Conservation (phyloP, 2,888 invertebrate genomes). For the Oxyscelio sp. region DNA sequence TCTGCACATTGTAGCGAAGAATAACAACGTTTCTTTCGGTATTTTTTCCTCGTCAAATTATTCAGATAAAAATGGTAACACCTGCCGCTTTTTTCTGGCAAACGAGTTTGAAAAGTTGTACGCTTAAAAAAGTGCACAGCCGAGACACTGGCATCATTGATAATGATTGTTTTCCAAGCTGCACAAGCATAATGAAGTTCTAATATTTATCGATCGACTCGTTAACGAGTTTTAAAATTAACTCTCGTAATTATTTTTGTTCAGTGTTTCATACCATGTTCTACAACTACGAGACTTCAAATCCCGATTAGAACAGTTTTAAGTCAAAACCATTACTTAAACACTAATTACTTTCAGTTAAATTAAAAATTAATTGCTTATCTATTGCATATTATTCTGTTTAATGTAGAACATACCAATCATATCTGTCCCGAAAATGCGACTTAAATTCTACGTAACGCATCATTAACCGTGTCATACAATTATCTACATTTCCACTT, state of each 20-base stretch:
- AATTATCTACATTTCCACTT: conserved; percentile 39
- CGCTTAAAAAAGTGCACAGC: conserved; percentile 43
- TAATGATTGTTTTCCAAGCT: conserved; percentile 45
- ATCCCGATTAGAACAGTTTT: no score
- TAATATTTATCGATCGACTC: conserved; percentile 34
- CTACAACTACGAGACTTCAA: no score
- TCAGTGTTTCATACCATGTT: no score
- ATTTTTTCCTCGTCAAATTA: conserved; percentile 34
- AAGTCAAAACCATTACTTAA: no score
- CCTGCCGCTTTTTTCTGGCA: conserved; percentile 32
- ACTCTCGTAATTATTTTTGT: no score
- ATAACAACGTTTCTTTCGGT: neutral
- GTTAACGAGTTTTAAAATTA: conserved; percentile 30
- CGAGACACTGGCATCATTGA: conserved; percentile 39
- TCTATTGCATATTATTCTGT: no score
- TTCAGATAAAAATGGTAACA: conserved; percentile 54
- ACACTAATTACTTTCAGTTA: no score
- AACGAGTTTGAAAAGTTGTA: conserved; percentile 52
- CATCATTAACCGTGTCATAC: neutral
- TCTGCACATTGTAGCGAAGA: neutral
- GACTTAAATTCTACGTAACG: no score
- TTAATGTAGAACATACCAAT: no score
- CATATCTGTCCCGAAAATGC: no score
- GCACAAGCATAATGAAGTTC: conserved; percentile 33
- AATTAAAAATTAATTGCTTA: no score